A percentile compares a stretch with the other conserved stretches of the same genome.
Evolutionary conservation across 2,888 invertebrate species (phyloP).

Genomic region (Nasonovia ribisnigri): DNA sequence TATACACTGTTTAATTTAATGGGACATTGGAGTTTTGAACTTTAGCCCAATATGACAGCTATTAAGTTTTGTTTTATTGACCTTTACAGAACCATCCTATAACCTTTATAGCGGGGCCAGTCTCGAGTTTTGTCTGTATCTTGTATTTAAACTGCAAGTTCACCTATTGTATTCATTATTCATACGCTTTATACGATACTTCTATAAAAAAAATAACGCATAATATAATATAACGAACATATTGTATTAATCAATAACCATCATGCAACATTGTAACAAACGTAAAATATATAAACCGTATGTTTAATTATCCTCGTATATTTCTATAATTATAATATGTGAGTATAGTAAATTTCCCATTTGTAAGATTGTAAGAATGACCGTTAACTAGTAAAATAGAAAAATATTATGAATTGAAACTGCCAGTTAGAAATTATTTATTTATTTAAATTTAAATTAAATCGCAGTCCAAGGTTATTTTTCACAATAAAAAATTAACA

Average conservation of each 20-base stretch:
- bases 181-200: background rate
- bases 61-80: slow-evolving; percentile 40
- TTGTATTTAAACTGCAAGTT: background rate
- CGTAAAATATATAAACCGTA: no score
- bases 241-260: background rate
- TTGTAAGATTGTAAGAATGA: no score
- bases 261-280: background rate
- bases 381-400: no score
- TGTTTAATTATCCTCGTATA: no score
- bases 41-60: slow-evolving; percentile 43
- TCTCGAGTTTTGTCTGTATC: background rate
- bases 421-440: no score
- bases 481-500: background rate
- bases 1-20: slow-evolving; percentile 36
- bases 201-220: background rate
- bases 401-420: no score
- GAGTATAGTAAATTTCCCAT: no score
- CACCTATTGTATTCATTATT: background rate
- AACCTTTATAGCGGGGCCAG: slow-evolving; percentile 12
- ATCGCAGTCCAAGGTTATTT: background rate
- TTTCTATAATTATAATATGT: no score
- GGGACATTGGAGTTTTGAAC: slow-evolving; percentile 49
- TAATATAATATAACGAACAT: background rate
- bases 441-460: background rate
- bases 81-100: slow-evolving; percentile 34